Evolutionary conservation across 2,113 vertebrate species (phyloP), one percentile per base, ranked within the genome.

Genomic region (Periophthalmodon schlosseri): DNA sequence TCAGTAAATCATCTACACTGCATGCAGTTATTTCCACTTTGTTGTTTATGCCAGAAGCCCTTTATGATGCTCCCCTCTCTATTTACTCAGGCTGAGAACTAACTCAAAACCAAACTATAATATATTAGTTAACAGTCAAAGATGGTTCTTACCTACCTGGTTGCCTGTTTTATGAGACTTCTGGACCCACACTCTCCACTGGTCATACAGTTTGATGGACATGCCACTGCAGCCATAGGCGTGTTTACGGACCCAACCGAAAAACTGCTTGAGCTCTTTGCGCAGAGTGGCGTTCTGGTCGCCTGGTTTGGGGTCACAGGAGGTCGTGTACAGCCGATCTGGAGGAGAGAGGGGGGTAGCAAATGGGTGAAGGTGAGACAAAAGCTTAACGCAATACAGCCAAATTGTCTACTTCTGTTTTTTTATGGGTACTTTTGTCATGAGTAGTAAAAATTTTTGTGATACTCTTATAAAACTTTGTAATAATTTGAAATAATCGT

Each of bases 141-240:
- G 56, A 64, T 77, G 83, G 47, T 90, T 87, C 93, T 95, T 94
- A 95, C 95, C 94, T 95, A 98, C 96, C 96, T 97, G 96, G 94
- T 96, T 96, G 91, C 95, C 96, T n/a, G 95, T 91, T 94, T 94
- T 96, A 87, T 96, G 96, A 0, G 96, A 95, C 90, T 98, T 98
- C 93, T 98, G 97, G 90, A 97, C 94, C 94, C 96, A 97, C 79
- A 96, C 97, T 44, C 97, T 92, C 96, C 97, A 98, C 91, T 98
- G 96, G 86, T 98, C 97, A 47, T 98, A 98, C 77, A 98, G 94
- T 72, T 97, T 97, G 93, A 98, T 97, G 76, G 96, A 97, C 75
- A 97, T 94, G 92, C 96, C 96, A n/a, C 95, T 94, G 91, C 96
- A 98, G 85, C 95, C 94, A 8, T 95, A 95, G 0, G 96, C 91